Conservation (phyloP, 2,797 vertebrate genomes). For the Pipistrellus pygmaeus region DNA sequence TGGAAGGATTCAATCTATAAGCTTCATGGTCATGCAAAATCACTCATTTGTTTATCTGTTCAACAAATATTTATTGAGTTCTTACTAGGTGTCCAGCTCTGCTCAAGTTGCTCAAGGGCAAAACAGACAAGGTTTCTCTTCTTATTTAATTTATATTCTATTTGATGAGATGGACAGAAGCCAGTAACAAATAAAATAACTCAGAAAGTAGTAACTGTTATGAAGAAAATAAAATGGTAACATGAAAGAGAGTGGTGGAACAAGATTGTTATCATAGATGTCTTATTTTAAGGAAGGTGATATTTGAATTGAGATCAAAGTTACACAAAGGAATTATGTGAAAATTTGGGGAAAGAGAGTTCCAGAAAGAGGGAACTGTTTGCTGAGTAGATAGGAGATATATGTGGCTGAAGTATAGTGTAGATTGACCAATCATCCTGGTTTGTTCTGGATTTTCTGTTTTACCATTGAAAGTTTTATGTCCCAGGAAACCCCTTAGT, state of each 20-base stretch:
- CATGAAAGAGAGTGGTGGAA: slow-evolving; percentile 10
- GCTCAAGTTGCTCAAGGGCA: slow-evolving; percentile 12
- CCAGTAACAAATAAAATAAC: slow-evolving; percentile 2
- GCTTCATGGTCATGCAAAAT: not conserved
- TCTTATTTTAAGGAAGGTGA: slow-evolving; percentile 3
- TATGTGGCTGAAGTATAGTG: not conserved
- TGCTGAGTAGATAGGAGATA: not conserved
- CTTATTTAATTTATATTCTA: slow-evolving; percentile 38
- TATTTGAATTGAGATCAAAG: slow-evolving; percentile 29
- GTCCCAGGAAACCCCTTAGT: not conserved
- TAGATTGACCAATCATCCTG: not conserved
- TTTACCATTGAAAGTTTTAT: no score
- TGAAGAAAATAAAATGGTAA: not conserved
- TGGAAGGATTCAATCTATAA: not conserved
- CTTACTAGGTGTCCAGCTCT: not conserved
- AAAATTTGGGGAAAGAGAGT: slow-evolving; percentile 17
- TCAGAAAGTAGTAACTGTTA: slow-evolving; percentile 9
- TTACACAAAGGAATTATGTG: not conserved
- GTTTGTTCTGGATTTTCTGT: not conserved
- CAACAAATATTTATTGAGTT: not conserved
- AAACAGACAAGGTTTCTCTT: not conserved
- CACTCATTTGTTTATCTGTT: not conserved
- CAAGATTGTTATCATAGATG: not conserved
- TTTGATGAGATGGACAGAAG: not conserved
- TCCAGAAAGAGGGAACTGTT: not conserved